Percentiles rank a stretch among this genome's conserved stretches.
Evolutionary conservation across 2,888 invertebrate species (phyloP).

Genomic region (Kuschelorhynchus macadamiae): DNA sequence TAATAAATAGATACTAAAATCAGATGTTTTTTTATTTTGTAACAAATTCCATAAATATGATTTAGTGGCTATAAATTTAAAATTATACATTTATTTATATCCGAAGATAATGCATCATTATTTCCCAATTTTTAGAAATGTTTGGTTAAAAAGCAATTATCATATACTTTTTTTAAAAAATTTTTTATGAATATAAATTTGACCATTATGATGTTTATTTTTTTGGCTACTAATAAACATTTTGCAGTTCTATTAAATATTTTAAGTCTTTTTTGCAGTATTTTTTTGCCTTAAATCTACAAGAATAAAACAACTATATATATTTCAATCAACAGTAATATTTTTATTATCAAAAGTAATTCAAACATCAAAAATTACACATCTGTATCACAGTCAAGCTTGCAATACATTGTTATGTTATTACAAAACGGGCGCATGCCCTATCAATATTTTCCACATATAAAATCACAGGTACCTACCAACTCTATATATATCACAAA

Average conservation of each 20-base stretch:
- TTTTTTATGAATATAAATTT: background rate
- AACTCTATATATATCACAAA: constrained; percentile 3
- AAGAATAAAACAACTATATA: constrained; percentile 26
- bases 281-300: background rate
- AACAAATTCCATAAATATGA: no score
- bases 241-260: no score
- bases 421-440: constrained; percentile 19
- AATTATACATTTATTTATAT: no score
- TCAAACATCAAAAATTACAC: constrained; percentile 46
- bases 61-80: no score
- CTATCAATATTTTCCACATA: background rate
- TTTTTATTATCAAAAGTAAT: constrained; percentile 43
- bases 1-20: no score
- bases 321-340: constrained; percentile 26
- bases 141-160: no score
- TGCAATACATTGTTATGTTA: constrained; percentile 61
- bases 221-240: no score
- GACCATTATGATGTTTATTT: background rate
- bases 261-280: no score
- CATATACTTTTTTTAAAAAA: background rate
- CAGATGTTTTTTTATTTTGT: no score
- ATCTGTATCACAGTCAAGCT: constrained; percentile 66
- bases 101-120: no score
- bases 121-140: no score
- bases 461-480: constrained; percentile 6